Conservation (phyloP, 2,888 invertebrate genomes). For the Xestia xanthographa region DNA sequence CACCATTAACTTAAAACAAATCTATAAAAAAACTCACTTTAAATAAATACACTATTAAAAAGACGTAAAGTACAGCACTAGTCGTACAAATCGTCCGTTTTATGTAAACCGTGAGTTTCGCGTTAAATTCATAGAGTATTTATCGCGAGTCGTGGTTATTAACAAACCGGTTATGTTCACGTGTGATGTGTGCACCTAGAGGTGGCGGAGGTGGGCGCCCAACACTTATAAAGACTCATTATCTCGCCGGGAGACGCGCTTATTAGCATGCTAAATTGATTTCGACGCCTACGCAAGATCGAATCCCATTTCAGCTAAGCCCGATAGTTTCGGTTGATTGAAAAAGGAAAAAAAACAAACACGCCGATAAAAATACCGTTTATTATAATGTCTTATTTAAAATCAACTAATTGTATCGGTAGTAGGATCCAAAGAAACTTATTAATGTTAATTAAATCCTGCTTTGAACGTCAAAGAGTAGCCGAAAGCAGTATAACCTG, state of each 20-base stretch:
- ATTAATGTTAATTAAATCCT: slow-evolving; percentile 48
- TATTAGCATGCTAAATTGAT: slow-evolving; percentile 84
- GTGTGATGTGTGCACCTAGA: slow-evolving; percentile 59
- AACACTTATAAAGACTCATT: slow-evolving; percentile 75
- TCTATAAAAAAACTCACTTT: slow-evolving; percentile 76
- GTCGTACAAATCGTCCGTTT: slow-evolving; percentile 71
- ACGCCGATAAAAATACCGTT: slow-evolving; percentile 49
- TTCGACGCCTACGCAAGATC: slow-evolving; percentile 76
- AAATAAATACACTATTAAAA: slow-evolving; percentile 81
- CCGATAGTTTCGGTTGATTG: slow-evolving; percentile 46
- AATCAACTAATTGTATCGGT: slow-evolving; percentile 49
- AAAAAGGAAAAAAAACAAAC: slow-evolving; percentile 49
- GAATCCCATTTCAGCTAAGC: slow-evolving; percentile 58
- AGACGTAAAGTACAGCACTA: slow-evolving; percentile 73
- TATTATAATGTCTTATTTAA: slow-evolving; percentile 56
- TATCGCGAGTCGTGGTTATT: slow-evolving; percentile 65
- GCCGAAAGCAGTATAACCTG: slow-evolving; percentile 38
- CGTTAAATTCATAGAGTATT: slow-evolving; percentile 76
- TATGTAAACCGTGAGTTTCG: slow-evolving; percentile 71
- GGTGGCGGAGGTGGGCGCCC: slow-evolving; percentile 71
- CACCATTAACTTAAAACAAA: slow-evolving; percentile 75
- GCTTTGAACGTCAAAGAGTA: slow-evolving; percentile 45
- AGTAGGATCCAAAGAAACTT: slow-evolving; percentile 46
- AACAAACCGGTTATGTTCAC: slow-evolving; percentile 69
- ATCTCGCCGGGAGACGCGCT: slow-evolving; percentile 77